Conservation (phyloP, 2,888 invertebrate species). For the Ptilodon capucinus region DNA sequence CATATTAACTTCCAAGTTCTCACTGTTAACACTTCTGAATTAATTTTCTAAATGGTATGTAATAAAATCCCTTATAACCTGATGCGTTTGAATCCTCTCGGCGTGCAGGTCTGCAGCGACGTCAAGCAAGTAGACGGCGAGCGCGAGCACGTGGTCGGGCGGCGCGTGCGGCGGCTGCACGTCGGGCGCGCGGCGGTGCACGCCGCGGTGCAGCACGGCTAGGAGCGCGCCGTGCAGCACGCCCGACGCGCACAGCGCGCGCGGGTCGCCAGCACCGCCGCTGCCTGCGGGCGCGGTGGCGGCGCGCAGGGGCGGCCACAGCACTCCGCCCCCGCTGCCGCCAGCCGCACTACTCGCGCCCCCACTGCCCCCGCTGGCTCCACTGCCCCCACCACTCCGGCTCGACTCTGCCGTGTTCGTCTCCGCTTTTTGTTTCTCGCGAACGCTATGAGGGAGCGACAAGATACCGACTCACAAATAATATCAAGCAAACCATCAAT, state of each 20-base stretch:
- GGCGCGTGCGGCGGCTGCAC: constrained; percentile 75
- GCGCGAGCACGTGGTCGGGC: constrained; percentile 94
- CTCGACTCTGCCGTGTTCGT: constrained; percentile 23
- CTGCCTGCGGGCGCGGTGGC: constrained; percentile 33
- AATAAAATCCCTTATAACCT: no score
- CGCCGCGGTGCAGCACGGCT: constrained; percentile 92
- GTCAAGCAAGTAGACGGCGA: constrained; percentile 93
- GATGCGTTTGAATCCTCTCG: constrained; percentile 39
- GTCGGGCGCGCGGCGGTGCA: constrained; percentile 88
- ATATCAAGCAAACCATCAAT: no score
- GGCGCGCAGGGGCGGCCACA: constrained; percentile 74
- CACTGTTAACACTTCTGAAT: no score
- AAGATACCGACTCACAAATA: no score
- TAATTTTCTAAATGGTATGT: no score
- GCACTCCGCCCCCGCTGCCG: constrained; percentile 32
- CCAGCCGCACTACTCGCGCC: constrained; percentile 33
- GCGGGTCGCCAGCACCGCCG: constrained; percentile 61
- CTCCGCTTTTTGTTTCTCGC: constrained; percentile 60
- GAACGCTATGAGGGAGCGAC: constrained; percentile 55
- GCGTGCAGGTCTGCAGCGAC: constrained; percentile 85
- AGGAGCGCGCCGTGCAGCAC: constrained; percentile 85
- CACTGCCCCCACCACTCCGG: constrained; percentile 19
- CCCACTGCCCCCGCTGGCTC: constrained; percentile 28
- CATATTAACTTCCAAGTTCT: no score
- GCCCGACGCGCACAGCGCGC: constrained; percentile 64